Base-by-base conservation (phyloP, 2,888 invertebrate species). In the Drosophila percnosoma region DNA sequence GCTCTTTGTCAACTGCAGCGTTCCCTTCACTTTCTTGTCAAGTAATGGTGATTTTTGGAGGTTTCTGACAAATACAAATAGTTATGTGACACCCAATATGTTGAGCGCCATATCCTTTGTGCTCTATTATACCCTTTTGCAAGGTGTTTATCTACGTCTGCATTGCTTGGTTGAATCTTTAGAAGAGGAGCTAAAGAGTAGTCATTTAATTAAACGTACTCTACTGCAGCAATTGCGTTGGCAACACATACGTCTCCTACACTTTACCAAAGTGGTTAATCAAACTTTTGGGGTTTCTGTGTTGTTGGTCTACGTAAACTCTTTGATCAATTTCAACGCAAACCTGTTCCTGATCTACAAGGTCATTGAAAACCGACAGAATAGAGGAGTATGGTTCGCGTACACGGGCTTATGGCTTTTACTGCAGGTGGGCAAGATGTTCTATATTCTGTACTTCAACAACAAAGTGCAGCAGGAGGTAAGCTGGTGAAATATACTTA, bases 271-370 rank as follows among this genome's bases (percentile, higher is more conserved):
- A 21, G 29, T 33, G 2, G 53, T 84, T 0, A 85, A 85, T 53
- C 53, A 60, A 5, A 67, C 58, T 7, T 85, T 65, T 42, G 76
- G 76, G 0, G 52, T 68, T 11, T 82, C 85, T 7, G 57, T 85
- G n/a, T 18, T 85, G 4, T 61, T 82, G 18, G 60, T 72, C 7
- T 82, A 66, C 27, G 40, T 76, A 11, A 75, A 78, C 4, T 80
- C 85, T 10, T 70, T 87, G 8, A 65, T 84, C 0, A 84, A 73
- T 51, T 78, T 87, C 31, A 84, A 87, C 13, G 57, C 80, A 6
- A 76, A 70, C n/a, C 24, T 87, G 1, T 85, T 87, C 13, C 38
- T 82, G 6, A 38, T 62, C 2, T 85, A 84, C 38, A 84, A 87
- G 51, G 54, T 45, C 2, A 33, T 82, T n/a, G 78, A 78, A 8